A percentile compares a stretch with the other conserved stretches of the same genome.
Evolutionary conservation across 2,113 vertebrate species (phyloP).

Genomic region (Anseranas semipalmata): DNA sequence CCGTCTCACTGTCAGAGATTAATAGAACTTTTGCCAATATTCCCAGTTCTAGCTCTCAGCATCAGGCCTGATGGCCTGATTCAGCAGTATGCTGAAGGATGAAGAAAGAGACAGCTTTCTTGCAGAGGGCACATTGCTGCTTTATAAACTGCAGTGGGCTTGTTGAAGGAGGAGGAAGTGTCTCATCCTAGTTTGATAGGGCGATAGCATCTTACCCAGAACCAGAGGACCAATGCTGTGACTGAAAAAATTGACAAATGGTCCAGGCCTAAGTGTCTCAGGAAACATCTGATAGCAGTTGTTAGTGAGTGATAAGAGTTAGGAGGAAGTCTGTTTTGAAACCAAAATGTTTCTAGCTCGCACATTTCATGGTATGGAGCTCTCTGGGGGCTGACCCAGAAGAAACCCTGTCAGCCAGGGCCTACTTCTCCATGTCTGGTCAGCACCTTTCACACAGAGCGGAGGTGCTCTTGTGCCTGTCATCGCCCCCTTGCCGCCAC

Average conservation of each 20-base stretch:
- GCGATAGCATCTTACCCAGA: not conserved
- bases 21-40: not conserved
- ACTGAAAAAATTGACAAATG: not conserved
- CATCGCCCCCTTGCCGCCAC: rapidly evolving
- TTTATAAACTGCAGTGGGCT: rapidly evolving
- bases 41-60: not conserved
- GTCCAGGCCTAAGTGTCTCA: not conserved
- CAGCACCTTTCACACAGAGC: too few species aligned
- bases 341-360: rapidly evolving
- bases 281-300: not conserved
- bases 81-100: not conserved
- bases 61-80: not conserved
- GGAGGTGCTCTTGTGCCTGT: not conserved
- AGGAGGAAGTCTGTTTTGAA: not conserved
- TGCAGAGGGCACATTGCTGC: rapidly evolving
- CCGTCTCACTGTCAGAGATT: not conserved
- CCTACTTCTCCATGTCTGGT: rapidly evolving
- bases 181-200: rapidly evolving
- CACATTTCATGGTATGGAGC: not conserved
- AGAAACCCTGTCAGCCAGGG: not conserved
- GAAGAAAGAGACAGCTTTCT: rapidly evolving
- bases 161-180: not conserved
- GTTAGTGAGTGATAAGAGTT: not conserved
- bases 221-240: not conserved
- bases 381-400: not conserved